These are phyloP conservation scores for Nyctibius grandis DNA, from an alignment of 2,797 vertebrate genomes.

Conservation along the genomic window DNA sequence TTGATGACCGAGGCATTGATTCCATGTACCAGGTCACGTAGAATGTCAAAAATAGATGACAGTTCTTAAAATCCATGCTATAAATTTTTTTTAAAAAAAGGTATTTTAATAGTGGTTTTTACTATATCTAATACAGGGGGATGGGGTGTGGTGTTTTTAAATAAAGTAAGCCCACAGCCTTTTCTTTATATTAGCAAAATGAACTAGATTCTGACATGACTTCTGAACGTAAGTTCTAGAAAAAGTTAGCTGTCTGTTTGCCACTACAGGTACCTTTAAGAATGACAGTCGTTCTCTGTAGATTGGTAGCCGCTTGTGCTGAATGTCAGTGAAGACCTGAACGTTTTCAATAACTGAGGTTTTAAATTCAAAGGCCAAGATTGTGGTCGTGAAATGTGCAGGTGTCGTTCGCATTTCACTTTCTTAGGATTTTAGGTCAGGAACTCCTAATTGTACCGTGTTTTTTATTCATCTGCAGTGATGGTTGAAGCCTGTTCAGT, in stretches of 20 bases:
- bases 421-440: neutral
- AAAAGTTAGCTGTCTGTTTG: neutral
- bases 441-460: neutral
- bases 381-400: neutral
- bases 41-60: neutral
- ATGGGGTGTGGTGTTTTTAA: fast-evolving
- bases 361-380: neutral
- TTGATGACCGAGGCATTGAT: neutral
- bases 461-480: neutral
- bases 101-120: neutral
- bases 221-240: neutral
- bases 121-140: fast-evolving
- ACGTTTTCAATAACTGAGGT: neutral
- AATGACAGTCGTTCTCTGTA: neutral
- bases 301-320: neutral
- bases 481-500: neutral
- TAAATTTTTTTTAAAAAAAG: too few relatives aligned
- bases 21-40: neutral
- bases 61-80: neutral
- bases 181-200: neutral
- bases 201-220: neutral
- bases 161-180: neutral
- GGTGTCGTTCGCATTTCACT: neutral
- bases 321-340: neutral
- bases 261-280: neutral